These are phyloP conservation scores for Eumerus sabulonum DNA, from an alignment of 2,888 invertebrate species.

Conservation along the genomic window DNA sequence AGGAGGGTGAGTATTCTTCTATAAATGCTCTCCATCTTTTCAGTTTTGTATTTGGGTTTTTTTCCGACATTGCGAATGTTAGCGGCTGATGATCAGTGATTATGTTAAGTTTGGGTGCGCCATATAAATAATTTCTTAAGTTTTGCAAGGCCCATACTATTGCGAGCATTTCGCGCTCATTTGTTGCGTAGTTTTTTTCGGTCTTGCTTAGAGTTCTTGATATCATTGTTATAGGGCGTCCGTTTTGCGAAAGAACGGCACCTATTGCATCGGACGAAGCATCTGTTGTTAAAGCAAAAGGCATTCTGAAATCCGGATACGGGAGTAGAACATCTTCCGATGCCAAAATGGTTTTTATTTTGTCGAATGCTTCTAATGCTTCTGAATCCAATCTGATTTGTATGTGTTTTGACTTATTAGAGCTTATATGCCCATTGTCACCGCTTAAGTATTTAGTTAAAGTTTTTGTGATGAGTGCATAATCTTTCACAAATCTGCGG, in stretches of 20 bases:
- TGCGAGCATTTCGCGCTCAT: conserved; percentile 75
- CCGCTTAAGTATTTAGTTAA: conserved; percentile 40
- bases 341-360: conserved; percentile 24
- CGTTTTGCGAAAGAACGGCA: conserved; percentile 71
- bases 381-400: conserved; percentile 32
- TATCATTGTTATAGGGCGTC: conserved; percentile 71
- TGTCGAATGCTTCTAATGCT: conserved; percentile 29
- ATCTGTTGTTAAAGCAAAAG: conserved; percentile 71
- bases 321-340: conserved; percentile 23
- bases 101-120: conserved; percentile 69
- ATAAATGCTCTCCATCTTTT: conserved; percentile 33
- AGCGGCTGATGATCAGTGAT: conserved; percentile 62
- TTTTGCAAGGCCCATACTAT: conserved; percentile 75
- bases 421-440: conserved; percentile 42
- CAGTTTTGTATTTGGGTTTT: conserved; percentile 29
- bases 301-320: conserved; percentile 40
- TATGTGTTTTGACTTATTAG: conserved; percentile 37
- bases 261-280: conserved; percentile 71
- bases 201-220: conserved; percentile 70
- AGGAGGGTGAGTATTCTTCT: conserved; percentile 21
- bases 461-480: conserved; percentile 13
- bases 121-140: conserved; percentile 75
- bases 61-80: conserved; percentile 11
- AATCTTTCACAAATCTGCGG: too few relatives aligned
- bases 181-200: conserved; percentile 68